Percentiles rank a stretch among this genome's conserved stretches.
Evolutionary conservation across 2,797 vertebrate species (phyloP).

Genomic region (Dipus sagitta): DNA sequence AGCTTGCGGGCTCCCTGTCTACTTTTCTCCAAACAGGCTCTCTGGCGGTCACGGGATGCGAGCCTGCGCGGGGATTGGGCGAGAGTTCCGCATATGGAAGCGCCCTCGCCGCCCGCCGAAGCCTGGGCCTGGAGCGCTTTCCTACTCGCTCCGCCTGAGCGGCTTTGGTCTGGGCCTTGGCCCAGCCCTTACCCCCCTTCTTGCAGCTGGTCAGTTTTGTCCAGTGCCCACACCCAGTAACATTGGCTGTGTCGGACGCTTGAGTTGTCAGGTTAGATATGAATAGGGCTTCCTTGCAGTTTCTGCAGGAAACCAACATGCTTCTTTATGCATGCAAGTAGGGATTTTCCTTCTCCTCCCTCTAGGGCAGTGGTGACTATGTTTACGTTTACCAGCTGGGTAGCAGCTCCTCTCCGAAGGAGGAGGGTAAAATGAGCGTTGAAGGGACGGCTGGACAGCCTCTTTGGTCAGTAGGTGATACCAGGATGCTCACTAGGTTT

Average conservation of each 20-base stretch:
- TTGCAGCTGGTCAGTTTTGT: neutral
- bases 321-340: neutral
- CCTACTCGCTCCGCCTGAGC: neutral
- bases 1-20: constrained; percentile 79
- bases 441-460: neutral
- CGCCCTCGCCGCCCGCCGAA: constrained; percentile 74
- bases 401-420: neutral
- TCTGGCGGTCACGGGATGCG: constrained; percentile 83
- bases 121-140: constrained; percentile 68
- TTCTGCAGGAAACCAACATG: neutral
- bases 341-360: neutral
- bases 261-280: neutral
- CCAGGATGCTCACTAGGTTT: neutral
- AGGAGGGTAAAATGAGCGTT: constrained; percentile 14
- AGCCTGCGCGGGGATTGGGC: constrained; percentile 85
- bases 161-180: neutral
- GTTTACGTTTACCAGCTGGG: neutral
- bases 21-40: constrained; percentile 85
- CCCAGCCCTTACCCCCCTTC: neutral
- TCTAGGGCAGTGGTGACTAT: neutral
- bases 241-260: neutral
- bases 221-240: neutral
- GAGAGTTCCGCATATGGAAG: constrained; percentile 82
- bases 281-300: constrained; percentile 12
- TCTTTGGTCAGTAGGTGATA: neutral